Evolutionary conservation across 2,797 vertebrate genomes (phyloP), one percentile per base, ranked within the genome.

Genomic region (Poeciliopsis paucimaculata): DNA sequence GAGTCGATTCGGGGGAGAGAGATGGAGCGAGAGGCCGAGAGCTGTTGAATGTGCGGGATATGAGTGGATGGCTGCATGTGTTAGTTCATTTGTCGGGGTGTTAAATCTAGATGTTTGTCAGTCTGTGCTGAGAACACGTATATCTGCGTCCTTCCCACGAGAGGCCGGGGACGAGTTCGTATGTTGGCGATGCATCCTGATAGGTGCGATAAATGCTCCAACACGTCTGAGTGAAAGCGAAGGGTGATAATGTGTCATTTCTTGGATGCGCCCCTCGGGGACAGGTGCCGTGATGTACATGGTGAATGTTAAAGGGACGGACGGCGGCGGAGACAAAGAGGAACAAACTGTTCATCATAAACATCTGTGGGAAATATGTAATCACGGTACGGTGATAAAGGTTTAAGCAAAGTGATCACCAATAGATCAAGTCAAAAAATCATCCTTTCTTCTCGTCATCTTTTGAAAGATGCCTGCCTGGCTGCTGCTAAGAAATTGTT

Each of bases 151-250:
- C n/a, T 28, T 18, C 55, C 39, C 79, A 1, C 18, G 90, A 83
- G 91, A 82, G 91, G 88, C 51, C 7, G 70, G 9, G 60, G 77
- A 88, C 66, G 81, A 64, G 80, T 87, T 93, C 87, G 79, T 88
- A 92, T 93, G 91, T 90, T 92, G 90, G 87, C 60, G 81, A 88
- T 46, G 73, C 84, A 47, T 87, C 86, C 78, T 93, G 93, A 94
- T 93, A 92, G 90, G 92, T 93, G 92, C 84, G 90, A 94, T 93
- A 92, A 93, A 94, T 93, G 91, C 92, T 88, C 73, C 84, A 45
- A 91, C 93, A 94, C 89, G 77, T 86, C 87, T 82, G 83, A 86
- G 90, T 91, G 89, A 91, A 88, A 88, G 80, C 62, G 64, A 91
- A 84, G 86, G 91, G 88, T 93, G 89, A 86, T 92, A 89, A 91